Conservation (phyloP, 2,113 vertebrate genomes). For the Acanthochromis polyacanthus region DNA sequence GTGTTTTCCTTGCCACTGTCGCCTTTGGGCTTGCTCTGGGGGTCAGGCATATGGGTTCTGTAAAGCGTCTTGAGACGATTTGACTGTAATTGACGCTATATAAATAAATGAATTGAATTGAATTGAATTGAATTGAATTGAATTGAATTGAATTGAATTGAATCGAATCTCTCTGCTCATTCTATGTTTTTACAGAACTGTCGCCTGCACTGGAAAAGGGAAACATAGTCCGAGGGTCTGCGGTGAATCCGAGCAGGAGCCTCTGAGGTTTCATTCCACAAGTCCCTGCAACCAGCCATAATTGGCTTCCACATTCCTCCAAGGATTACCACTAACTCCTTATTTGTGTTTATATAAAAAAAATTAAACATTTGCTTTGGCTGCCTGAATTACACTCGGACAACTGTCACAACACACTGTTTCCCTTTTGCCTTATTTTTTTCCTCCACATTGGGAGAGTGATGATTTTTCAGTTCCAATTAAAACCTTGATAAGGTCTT, state of each 20-base stretch:
- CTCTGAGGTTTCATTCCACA: conserved; percentile 52
- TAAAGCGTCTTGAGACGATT: no score
- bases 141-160: no score
- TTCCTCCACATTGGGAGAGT: not conserved
- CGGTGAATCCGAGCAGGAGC: conserved; percentile 62
- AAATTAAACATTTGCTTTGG: conserved; percentile 67
- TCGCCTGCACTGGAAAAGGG: conserved; percentile 41
- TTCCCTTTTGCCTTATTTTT: conserved; percentile 19
- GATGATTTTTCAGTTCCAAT: not conserved
- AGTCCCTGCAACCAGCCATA: conserved; percentile 63
- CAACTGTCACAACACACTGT: conserved; percentile 61
- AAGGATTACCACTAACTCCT: conserved; percentile 65
- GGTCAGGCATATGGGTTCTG: no score
- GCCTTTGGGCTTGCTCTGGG: no score
- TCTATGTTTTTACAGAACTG: conserved; percentile 55
- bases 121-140: no score
- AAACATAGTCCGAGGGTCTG: conserved; percentile 58
- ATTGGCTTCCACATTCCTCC: conserved; percentile 75
- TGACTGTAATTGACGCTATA: no score
- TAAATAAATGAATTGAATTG: no score
- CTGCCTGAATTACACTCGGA: conserved; percentile 37
- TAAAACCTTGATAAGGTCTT: not conserved
- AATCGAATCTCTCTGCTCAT: conserved; percentile 12
- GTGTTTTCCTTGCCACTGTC: no score
- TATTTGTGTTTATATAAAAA: conserved; percentile 63